phyloP scores from a whole-genome alignment of 2,888 invertebrate genomes.

The Cephus spinipes region DNA sequence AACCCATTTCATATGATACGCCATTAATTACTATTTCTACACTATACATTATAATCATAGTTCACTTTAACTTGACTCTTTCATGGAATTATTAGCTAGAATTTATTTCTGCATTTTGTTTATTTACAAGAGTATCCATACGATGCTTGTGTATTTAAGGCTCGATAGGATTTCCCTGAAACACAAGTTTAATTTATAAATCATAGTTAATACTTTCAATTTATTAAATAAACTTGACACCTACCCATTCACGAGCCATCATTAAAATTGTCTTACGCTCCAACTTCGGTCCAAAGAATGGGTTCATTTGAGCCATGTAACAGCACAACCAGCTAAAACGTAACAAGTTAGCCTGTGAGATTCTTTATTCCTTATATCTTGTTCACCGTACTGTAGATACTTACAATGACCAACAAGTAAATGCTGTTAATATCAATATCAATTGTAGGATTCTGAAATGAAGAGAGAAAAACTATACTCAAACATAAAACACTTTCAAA shows the following conservation, averaged over 20 bases:
- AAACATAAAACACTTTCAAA: no score
- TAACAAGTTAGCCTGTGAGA: not conserved
- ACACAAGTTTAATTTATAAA: not conserved
- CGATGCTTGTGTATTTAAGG: not conserved
- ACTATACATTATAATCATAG: slow-evolving; percentile 3
- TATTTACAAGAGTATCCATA: not conserved
- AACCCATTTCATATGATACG: slow-evolving; percentile 5
- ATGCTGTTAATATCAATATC: slow-evolving; percentile 86
- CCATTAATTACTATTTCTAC: slow-evolving; percentile 10
- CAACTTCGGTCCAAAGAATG: slow-evolving; percentile 86
- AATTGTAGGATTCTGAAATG: slow-evolving; percentile 84
- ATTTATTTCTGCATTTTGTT: not conserved
- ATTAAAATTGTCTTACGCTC: slow-evolving; percentile 77
- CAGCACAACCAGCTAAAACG: slow-evolving; percentile 86
- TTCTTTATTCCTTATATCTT: not conserved
- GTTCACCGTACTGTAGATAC: slow-evolving; percentile 63
- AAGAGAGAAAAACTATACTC: slow-evolving; percentile 32
- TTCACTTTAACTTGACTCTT: not conserved
- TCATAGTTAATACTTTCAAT: not conserved
- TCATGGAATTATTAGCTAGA: not conserved
- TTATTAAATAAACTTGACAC: slow-evolving; percentile 31
- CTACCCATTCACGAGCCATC: slow-evolving; percentile 86
- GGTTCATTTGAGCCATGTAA: slow-evolving; percentile 95
- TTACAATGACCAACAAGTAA: slow-evolving; percentile 92
- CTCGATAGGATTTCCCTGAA: slow-evolving; percentile 13